Base-by-base conservation (phyloP, 1,140 invertebrate species). In the Solenopsis invicta region DNA sequence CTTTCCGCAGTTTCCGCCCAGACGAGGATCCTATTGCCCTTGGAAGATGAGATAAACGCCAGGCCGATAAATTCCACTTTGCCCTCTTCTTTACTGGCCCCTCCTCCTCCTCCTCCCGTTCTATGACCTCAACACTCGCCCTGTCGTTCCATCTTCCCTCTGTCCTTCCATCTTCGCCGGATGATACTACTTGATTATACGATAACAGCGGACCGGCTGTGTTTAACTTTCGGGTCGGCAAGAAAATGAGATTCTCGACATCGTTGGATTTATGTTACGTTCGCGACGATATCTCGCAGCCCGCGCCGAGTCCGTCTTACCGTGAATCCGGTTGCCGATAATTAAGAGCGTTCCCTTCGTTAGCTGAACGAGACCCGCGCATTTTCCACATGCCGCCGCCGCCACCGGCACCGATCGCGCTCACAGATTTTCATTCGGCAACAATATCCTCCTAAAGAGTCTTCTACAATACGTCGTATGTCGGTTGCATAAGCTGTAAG, bases 21-120 rank as follows among this genome's bases (percentile, higher is more conserved):
- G 66, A 81, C 64, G 77, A 72, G 52, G 52, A 72, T 80, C 59
- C 52, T 69, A 67, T 86, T 86, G 84, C 75, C 50, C 84, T 80
- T 71, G 66, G 77, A 87, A 82, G 66, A 87, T 82, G 85, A 82
- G 77, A 87, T 87, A 87, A 87, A 78, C 64, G 45, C 85, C 37
- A 56, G 56, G 52, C 77, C 85, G 85, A 80, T 82, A 87, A 87
- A 87, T 87, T 87, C 85, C 85, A 87, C 59, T 87, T 87, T 78
- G 24, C 75, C 45, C 59, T 78, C 61, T 85, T 85, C 61, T 77
- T 85, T 85, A 52, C 34, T 21, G 12, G 21, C 37, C 29, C 45
- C 37, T 62, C 24, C 59, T 3, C 56, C 21, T 12, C 24, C 24
- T 21, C 2, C 2, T 6, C 56, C 2, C 18, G 13, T n/a, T 12